A percentile compares a stretch with the other conserved stretches of the same genome.
phyloP scores from a whole-genome alignment of 2,113 vertebrate species.

The Nothobranchius furzeri region DNA sequence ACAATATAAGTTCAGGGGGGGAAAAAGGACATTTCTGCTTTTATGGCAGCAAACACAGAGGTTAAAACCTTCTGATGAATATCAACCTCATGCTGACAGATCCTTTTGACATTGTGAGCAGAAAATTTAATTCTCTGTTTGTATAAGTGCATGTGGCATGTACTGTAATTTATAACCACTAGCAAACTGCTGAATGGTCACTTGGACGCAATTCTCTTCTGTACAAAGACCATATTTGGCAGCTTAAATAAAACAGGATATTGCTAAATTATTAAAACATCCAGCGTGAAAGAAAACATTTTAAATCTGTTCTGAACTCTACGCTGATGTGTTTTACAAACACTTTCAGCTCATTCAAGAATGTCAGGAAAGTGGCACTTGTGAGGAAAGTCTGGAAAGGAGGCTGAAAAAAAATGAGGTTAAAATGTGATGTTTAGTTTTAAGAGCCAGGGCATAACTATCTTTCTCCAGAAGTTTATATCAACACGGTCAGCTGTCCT shows the following conservation, averaged over 20 bases:
- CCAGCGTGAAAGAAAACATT: slow-evolving; percentile 1
- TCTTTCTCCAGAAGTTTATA: not conserved
- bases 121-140: slow-evolving; percentile 9
- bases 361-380: not conserved
- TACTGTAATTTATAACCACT: slow-evolving; percentile 16
- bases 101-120: not conserved
- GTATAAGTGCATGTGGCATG: slow-evolving; percentile 10
- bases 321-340: slow-evolving; percentile 8
- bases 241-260: slow-evolving; percentile 16
- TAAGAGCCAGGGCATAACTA: not conserved
- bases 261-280: slow-evolving; percentile 3
- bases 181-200: slow-evolving; percentile 13
- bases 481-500: not conserved
- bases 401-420: not conserved
- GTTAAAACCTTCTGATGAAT: slow-evolving; percentile 1
- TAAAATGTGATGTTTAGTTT: not conserved
- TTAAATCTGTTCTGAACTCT: not conserved
- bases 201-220: slow-evolving; percentile 1
- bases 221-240: slow-evolving; percentile 10
- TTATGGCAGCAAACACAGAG: slow-evolving; percentile 4
- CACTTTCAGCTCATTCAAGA: not conserved
- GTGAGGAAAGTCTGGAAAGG: not conserved
- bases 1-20: not conserved
- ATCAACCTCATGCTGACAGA: not conserved
- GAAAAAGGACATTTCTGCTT: not conserved